Base-by-base conservation (phyloP, 2,888 invertebrate genomes). In the Pediacus dermestoides region DNA sequence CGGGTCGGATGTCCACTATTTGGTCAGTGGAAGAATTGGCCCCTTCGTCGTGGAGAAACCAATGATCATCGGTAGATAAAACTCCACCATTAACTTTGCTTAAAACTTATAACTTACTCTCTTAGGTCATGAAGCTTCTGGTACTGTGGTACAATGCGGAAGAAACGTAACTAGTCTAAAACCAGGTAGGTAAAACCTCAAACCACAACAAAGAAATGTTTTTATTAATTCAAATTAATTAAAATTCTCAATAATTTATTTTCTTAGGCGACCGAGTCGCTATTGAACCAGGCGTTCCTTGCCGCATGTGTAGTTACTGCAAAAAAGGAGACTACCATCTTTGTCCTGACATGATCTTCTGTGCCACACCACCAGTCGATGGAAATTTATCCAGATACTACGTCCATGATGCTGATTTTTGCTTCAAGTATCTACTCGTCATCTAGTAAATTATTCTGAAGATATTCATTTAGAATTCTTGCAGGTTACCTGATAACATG, bases 1-100 rank as follows among this genome's bases (percentile, higher is more conserved):
- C 66, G 96, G 96, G 1, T 88, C 88, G 0, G 96, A 97, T 70
- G 90, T 97, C 3, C 94, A 94, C 70, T 96, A 95, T 71, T 79
- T 90, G 72, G 81, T 81, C 18, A 72, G 81, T 46, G 96, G 95
- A 6, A 68, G 77, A 10, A 94, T 94, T 62, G 95, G 91, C 0
- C 80, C 86, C 63, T 95, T 93, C 65, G 72, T 93, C 16, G 77
- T 96, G 1, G 77, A 79, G 42, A 77, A 81, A 31, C 96, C 96
- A 4, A 93, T 96, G 93, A 77, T 95, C 16, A 85, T 96, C 63
- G 96, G 96, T 68, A 55, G 55, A 42, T 31, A 38, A 6, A 36
- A n/a, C n/a, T n/a, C 14, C 7, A 13, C 9, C 12, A 13, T 30
- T 9, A 4, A 30, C 9, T 30, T 9, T 30, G 4, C 11, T 30